Evolutionary conservation across 2,888 invertebrate species (phyloP).

Genomic region (Ophion ventricosus): DNA sequence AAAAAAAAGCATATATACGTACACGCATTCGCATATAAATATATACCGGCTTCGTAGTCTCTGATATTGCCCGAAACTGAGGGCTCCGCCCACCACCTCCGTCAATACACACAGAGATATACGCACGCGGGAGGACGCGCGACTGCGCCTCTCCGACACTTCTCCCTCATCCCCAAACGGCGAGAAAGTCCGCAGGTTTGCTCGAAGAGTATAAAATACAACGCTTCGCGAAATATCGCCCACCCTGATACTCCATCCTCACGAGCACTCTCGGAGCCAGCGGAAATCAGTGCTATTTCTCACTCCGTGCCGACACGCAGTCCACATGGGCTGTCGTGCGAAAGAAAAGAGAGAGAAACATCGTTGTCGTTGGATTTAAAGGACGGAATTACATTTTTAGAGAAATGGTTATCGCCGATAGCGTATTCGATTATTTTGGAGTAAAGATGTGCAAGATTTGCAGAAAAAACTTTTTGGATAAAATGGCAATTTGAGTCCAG

Average conservation of each 20-base stretch:
- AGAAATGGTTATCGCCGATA: too few relatives aligned
- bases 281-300: background rate
- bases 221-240: background rate
- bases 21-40: background rate
- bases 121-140: background rate
- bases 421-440: too few relatives aligned
- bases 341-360: too few relatives aligned
- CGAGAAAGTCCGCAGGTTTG: background rate
- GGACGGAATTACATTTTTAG: too few relatives aligned
- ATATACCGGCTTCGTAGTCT: background rate
- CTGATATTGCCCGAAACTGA: conserved; percentile 32
- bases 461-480: too few relatives aligned
- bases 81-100: conserved; percentile 37
- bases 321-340: background rate
- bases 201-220: background rate
- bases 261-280: background rate
- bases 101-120: conserved; percentile 18
- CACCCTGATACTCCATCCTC: background rate
- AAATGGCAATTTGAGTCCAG: too few relatives aligned
- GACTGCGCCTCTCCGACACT: conserved; percentile 22
- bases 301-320: background rate
- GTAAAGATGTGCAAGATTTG: too few relatives aligned
- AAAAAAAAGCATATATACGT: conserved; percentile 57
- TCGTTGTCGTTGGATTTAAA: too few relatives aligned
- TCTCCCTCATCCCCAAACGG: background rate